phyloP scores from a whole-genome alignment of 2,888 invertebrate species.

The Ophonus ardosiacus region DNA sequence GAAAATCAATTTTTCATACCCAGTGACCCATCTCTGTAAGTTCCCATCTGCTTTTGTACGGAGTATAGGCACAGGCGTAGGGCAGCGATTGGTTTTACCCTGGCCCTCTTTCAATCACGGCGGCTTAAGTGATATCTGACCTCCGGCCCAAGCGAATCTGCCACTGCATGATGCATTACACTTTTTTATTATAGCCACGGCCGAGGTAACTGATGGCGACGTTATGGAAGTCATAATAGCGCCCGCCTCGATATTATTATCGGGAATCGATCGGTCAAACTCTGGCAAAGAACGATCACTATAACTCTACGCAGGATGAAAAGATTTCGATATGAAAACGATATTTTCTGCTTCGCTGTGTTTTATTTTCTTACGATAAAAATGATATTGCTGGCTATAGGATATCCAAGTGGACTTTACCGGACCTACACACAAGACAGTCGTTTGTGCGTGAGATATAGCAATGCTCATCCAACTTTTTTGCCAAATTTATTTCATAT shows the following conservation, averaged over 20 bases:
- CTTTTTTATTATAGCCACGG: constrained; percentile 59
- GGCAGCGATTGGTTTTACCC: constrained; percentile 36
- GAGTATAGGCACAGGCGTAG: not conserved
- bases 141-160: constrained; percentile 32
- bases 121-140: constrained; percentile 64
- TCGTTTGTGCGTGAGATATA: constrained; percentile 14
- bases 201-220: constrained; percentile 53
- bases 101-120: constrained; percentile 58
- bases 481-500: not conserved
- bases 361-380: constrained; percentile 61
- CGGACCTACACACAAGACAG: not conserved
- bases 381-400: constrained; percentile 56
- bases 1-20: constrained; percentile 9
- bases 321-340: constrained; percentile 63
- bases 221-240: constrained; percentile 64
- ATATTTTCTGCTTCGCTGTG: constrained; percentile 60
- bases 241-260: constrained; percentile 55
- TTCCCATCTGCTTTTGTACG: not conserved
- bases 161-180: constrained; percentile 63
- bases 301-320: constrained; percentile 54
- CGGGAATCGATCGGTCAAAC: constrained; percentile 61
- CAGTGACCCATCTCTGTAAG: constrained; percentile 11
- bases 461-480: not conserved
- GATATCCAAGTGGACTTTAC: constrained; percentile 28
- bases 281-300: constrained; percentile 25